phyloP scores from a whole-genome alignment of 2,797 vertebrate genomes.

The Crocodylus rhombifer region DNA sequence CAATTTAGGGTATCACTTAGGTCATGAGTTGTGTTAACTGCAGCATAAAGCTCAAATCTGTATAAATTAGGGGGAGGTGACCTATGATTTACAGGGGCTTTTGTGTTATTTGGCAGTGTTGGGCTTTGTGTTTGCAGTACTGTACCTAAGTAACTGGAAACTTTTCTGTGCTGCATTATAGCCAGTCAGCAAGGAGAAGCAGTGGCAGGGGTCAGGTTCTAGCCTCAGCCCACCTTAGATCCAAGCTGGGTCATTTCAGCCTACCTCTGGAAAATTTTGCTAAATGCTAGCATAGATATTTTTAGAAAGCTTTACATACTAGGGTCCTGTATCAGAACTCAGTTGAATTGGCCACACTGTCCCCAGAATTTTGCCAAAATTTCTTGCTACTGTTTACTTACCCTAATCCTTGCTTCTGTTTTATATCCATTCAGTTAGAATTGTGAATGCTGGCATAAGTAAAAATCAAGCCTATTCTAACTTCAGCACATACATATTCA shows the following conservation, averaged over 20 bases:
- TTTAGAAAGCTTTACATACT: too few relatives aligned
- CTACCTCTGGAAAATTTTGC: too few relatives aligned
- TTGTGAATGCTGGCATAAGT: neutral
- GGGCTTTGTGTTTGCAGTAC: too few relatives aligned
- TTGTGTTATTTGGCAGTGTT: too few relatives aligned
- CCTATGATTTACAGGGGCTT: too few relatives aligned
- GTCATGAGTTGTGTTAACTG: neutral
- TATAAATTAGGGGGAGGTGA: neutral
- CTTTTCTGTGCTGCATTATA: too few relatives aligned
- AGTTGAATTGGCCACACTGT: neutral
- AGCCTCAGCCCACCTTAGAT: too few relatives aligned
- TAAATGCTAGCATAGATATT: too few relatives aligned
- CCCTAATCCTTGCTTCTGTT: neutral
- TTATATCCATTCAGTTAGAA: accelerated
- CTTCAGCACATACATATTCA: neutral
- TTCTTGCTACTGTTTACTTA: neutral
- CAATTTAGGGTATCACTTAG: neutral
- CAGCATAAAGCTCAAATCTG: neutral
- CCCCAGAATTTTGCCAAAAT: neutral
- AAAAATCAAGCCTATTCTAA: neutral
- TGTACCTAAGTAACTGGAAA: too few relatives aligned
- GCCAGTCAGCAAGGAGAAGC: too few relatives aligned
- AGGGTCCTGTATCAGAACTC: neutral
- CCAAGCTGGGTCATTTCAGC: too few relatives aligned
- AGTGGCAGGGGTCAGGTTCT: too few relatives aligned